A percentile compares a stretch with the other conserved stretches of the same genome.
These are phyloP conservation scores for Mellilla xanthometata DNA, from an alignment of 2,888 invertebrate species.

Conservation along the genomic window DNA sequence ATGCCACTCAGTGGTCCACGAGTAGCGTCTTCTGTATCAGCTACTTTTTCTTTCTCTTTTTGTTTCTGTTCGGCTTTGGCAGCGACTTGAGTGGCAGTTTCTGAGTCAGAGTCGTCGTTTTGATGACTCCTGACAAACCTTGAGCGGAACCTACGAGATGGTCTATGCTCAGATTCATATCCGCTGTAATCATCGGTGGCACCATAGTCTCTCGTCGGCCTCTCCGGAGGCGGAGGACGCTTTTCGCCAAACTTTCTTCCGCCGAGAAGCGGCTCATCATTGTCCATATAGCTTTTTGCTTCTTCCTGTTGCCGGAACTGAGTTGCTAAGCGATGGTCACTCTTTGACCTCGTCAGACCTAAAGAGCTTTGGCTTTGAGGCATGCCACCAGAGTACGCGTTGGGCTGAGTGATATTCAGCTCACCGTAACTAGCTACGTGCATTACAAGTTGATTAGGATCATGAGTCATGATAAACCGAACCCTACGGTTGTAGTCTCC, in stretches of 20 bases:
- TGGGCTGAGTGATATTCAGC: slow-evolving; percentile 88
- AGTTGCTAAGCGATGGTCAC: slow-evolving; percentile 94
- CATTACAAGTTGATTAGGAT: slow-evolving; percentile 94
- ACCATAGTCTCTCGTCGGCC: slow-evolving; percentile 82
- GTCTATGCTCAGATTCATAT: slow-evolving; percentile 84
- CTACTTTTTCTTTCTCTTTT: slow-evolving; percentile 86
- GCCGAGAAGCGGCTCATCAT: slow-evolving; percentile 87
- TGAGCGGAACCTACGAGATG: slow-evolving; percentile 87
- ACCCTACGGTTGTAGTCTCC: slow-evolving; percentile 93
- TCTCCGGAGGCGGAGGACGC: slow-evolving; percentile 76
- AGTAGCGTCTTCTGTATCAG: slow-evolving; percentile 95
- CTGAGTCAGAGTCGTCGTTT: slow-evolving; percentile 90
- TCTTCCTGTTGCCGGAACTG: slow-evolving; percentile 95
- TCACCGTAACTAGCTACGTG: slow-evolving; percentile 96
- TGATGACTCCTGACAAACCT: slow-evolving; percentile 86
- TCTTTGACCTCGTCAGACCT: slow-evolving; percentile 95
- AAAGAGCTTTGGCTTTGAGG: slow-evolving; percentile 77
- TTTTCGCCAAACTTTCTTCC: slow-evolving; percentile 92
- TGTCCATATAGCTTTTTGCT: slow-evolving; percentile 83
- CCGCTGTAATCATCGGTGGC: slow-evolving; percentile 86
- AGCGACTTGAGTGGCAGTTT: slow-evolving; percentile 83
- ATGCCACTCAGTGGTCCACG: slow-evolving; percentile 94
- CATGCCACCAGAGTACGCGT: slow-evolving; percentile 82
- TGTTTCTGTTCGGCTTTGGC: slow-evolving; percentile 86
- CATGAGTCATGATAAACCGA: slow-evolving; percentile 93